phyloP scores from a whole-genome alignment of 2,113 vertebrate species.

The Falcunculus frontatus region DNA sequence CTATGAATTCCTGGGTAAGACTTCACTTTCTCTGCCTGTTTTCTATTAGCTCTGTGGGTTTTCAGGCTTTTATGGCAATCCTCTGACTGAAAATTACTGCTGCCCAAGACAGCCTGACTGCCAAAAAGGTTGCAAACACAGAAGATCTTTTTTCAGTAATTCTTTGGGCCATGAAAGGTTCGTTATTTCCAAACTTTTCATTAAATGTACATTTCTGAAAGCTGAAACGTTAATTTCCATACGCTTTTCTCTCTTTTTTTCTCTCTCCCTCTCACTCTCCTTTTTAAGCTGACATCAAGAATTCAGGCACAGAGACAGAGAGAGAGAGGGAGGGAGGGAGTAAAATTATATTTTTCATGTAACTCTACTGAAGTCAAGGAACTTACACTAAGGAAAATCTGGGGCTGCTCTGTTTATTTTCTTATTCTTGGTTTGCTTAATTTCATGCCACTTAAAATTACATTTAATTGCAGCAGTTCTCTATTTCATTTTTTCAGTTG shows the following conservation, averaged over 20 bases:
- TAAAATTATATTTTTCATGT: slow-evolving; percentile 46
- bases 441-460: slow-evolving; percentile 18
- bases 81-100: slow-evolving; percentile 67
- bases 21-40: slow-evolving; percentile 82
- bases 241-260: not conserved
- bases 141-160: slow-evolving; percentile 44
- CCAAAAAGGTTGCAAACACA: slow-evolving; percentile 63
- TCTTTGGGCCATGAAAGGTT: slow-evolving; percentile 18
- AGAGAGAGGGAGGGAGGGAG: not conserved
- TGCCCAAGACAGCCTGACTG: slow-evolving; percentile 66
- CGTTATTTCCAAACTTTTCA: slow-evolving; percentile 53
- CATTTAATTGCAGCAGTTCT: slow-evolving; percentile 12
- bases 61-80: slow-evolving; percentile 68
- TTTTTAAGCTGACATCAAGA: slow-evolving; percentile 61
- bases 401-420: slow-evolving; percentile 47
- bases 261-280: not conserved
- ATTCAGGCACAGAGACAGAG: slow-evolving; percentile 41
- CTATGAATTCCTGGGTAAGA: slow-evolving; percentile 76
- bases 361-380: slow-evolving; percentile 43
- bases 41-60: slow-evolving; percentile 81
- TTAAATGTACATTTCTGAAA: slow-evolving; percentile 46
- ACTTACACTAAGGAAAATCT: slow-evolving; percentile 35
- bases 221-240: slow-evolving; percentile 59
- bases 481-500: slow-evolving; percentile 21
- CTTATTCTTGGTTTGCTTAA: slow-evolving; percentile 48